Evolutionary conservation across 2,797 vertebrate genomes (phyloP), one percentile per base, ranked within the genome.

Genomic region (Poecilia wingei): DNA sequence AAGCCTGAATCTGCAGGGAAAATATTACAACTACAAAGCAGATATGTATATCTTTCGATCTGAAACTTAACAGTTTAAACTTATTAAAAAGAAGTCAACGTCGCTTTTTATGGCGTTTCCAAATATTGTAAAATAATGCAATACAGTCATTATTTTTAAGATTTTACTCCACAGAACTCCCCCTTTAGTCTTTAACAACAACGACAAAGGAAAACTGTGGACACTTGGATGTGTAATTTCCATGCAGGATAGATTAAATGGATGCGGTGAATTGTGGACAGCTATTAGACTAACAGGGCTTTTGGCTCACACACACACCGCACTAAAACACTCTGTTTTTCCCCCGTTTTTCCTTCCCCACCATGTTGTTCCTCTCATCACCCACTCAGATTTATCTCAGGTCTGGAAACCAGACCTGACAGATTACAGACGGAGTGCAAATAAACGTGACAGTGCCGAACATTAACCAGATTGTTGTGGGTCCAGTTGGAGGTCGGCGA

Each of bases 401-500:
- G 4, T 79, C 66, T 51, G 33, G 36, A 74, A 68, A 31, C 51
- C 28, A n/a, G 33, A 78, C 22, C 14, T 43, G 45, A 51, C 45
- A 28, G 41, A 51, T 75, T 53, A 43, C 68, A 74, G 39, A 74
- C 36, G 5, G 2, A 0, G 25, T 80, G 69, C 80, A 70, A 85
- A 16, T 75, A 10, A 68, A 68, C 16, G 7, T 84, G 66, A 79
- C 61, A 28, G 61, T 1, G 6, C 31, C 51, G 49, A 70, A 45
- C 69, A 43, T 45, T 20, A 76, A 70, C 69, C 69, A 84, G 72
- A 53, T 66, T 66, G 82, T 47, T 72, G 45, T 82, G 64, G 79
- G 82, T 64, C 45, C 75, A 79, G 75, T 75, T 71, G 76, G 75
- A 74, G 36, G 45, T 72, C 75, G 78, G 78, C 75, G 78, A 83